Base-by-base conservation (phyloP, 2,113 vertebrate genomes). In the Campylomormyrus tamandua region DNA sequence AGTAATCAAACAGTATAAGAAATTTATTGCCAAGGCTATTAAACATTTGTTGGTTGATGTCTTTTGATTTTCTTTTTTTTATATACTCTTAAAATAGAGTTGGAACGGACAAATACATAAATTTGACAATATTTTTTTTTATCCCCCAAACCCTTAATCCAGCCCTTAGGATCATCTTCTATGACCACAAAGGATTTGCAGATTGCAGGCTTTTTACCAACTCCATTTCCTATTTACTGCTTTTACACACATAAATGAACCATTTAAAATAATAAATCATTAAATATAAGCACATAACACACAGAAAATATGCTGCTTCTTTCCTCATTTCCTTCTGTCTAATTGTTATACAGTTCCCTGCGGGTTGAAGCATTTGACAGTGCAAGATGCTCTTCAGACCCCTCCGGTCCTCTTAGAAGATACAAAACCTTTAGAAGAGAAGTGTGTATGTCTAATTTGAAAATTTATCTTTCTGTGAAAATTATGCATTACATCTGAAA, bases 151-250 rank as follows among this genome's bases (percentile, higher is more conserved):
- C 31, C 35, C 74, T 42, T 80, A 80, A 80, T 80, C 35, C 35
- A 70, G 70, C 74, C 74, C 31, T 35, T 35, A 74, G 56, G 66
- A 74, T 96, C 96, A 96, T 96, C 95, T 96, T 95, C 95, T 95
- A 96, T 96, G 96, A 96, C 95, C 96, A 96, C 95, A 93, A 95
- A 96, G 96, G 96, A 96, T 96, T 96, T 95, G 93, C 93, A 96
- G 95, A 96, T 96, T 95, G 95, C 95, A 96, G 95, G 95, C 96
- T 96, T 94, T 80, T 42, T 96, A 96, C 96, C 96, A 96, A 96
- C 94, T 96, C 96, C 95, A 95, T 96, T 96, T 96, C 95, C 95
- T 94, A 91, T 92, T 93, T 94, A 94, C 92, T 92, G 94, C 96
- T 96, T 96, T 96, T 96, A 96, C 96, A 95, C 96, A 94, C 88